These are phyloP conservation scores for Diacarnus erythraeanus DNA, from an alignment of 37 sponge, comb jelly and placozoan species.

Conservation along the genomic window DNA sequence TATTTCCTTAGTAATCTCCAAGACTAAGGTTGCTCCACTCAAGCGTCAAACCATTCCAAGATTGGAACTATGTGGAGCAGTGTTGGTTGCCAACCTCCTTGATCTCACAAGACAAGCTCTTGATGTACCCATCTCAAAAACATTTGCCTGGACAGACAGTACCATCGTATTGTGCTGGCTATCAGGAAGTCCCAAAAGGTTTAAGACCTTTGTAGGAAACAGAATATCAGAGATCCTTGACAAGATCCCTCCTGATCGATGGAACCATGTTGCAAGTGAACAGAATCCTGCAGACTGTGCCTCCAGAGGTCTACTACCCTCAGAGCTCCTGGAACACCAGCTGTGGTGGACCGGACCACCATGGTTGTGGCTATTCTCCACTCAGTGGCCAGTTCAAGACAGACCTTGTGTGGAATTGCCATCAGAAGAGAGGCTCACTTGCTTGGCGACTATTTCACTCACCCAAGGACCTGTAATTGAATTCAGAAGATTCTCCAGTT, in stretches of 20 bases:
- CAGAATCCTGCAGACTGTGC: not conserved
- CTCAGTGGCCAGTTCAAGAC: no score
- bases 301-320: no score
- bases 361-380: no score
- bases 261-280: not conserved
- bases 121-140: not conserved
- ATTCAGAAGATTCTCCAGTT: no score
- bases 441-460: no score
- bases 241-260: not conserved
- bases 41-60: not conserved
- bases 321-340: no score
- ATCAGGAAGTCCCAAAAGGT: not conserved
- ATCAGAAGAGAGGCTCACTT: no score
- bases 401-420: no score
- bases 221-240: not conserved
- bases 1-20: not conserved
- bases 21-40: not conserved
- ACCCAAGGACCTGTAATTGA: no score
- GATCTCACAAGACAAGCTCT: not conserved
- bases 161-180: not conserved
- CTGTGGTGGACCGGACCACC: no score
- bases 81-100: not conserved
- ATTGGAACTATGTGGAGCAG: conserved; percentile 1
- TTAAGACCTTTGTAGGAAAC: not conserved
- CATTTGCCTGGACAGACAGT: not conserved